These are phyloP conservation scores for Gryllus bimaculatus DNA, from an alignment of 1,140 invertebrate genomes.

Conservation along the genomic window DNA sequence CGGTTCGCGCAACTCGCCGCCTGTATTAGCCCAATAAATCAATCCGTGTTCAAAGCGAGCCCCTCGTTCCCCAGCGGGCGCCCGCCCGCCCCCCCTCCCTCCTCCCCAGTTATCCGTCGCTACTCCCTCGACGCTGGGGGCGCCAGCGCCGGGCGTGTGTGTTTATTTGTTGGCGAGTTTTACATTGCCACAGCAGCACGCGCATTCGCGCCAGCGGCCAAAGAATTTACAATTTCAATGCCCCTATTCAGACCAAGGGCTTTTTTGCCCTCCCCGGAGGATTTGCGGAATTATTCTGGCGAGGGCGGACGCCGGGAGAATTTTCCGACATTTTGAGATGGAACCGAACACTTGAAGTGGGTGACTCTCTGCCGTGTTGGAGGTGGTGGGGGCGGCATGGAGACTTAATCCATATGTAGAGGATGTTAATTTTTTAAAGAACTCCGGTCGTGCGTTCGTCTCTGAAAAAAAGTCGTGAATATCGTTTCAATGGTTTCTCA, in stretches of 20 bases:
- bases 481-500: too few relatives aligned
- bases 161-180: conserved; percentile 4
- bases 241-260: background rate
- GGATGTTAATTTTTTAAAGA: too few relatives aligned
- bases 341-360: too few relatives aligned
- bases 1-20: background rate
- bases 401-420: too few relatives aligned
- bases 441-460: too few relatives aligned
- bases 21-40: background rate
- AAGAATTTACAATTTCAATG: background rate
- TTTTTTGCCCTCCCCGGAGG: too few relatives aligned
- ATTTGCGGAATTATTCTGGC: too few relatives aligned
- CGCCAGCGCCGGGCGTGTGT: background rate
- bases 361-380: too few relatives aligned
- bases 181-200: background rate
- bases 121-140: background rate
- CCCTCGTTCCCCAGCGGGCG: background rate
- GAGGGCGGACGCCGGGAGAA: too few relatives aligned
- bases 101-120: background rate
- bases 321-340: too few relatives aligned
- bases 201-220: background rate
- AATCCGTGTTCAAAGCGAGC: background rate
- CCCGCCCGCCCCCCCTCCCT: background rate
- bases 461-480: too few relatives aligned
- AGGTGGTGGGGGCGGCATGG: too few relatives aligned